phyloP scores from a whole-genome alignment of 2,888 invertebrate genomes.

The Pimpla rufipes region DNA sequence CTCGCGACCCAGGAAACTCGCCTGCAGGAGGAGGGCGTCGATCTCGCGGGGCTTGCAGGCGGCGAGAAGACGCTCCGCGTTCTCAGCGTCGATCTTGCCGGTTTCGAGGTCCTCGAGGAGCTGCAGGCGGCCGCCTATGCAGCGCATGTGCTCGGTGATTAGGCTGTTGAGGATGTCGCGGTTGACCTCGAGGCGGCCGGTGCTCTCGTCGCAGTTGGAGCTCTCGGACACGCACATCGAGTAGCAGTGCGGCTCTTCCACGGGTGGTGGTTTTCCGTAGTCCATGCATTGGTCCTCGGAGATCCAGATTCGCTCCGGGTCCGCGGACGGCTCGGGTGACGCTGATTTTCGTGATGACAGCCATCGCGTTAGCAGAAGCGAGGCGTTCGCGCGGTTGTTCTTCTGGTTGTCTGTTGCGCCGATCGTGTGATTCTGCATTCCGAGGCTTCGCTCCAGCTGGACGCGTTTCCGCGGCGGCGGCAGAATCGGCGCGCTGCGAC shows the following conservation, averaged over 20 bases:
- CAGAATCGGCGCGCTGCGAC: slow-evolving; percentile 69
- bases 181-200: slow-evolving; percentile 83
- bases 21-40: slow-evolving; percentile 91
- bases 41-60: slow-evolving; percentile 89
- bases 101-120: slow-evolving; percentile 92
- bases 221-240: slow-evolving; percentile 93
- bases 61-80: slow-evolving; percentile 86
- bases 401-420: slow-evolving; percentile 67
- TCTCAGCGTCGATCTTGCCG: slow-evolving; percentile 88
- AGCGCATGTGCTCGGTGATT: slow-evolving; percentile 91
- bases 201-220: slow-evolving; percentile 86
- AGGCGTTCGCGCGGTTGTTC: slow-evolving; percentile 71
- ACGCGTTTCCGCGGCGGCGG: slow-evolving; percentile 75
- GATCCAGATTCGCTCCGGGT: slow-evolving; percentile 68
- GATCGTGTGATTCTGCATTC: slow-evolving; percentile 77
- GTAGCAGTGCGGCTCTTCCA: slow-evolving; percentile 88
- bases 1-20: slow-evolving; percentile 90
- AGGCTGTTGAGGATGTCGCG: slow-evolving; percentile 90
- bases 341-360: slow-evolving; percentile 69
- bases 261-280: slow-evolving; percentile 92
- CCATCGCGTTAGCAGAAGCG: slow-evolving; percentile 77
- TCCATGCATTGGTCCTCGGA: slow-evolving; percentile 88
- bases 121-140: slow-evolving; percentile 89
- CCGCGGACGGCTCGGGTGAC: slow-evolving; percentile 66
- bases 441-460: slow-evolving; percentile 78